Evolutionary conservation across 1,140 invertebrate species (phyloP).

Genomic region (Carcinoscorpius rotundicauda): DNA sequence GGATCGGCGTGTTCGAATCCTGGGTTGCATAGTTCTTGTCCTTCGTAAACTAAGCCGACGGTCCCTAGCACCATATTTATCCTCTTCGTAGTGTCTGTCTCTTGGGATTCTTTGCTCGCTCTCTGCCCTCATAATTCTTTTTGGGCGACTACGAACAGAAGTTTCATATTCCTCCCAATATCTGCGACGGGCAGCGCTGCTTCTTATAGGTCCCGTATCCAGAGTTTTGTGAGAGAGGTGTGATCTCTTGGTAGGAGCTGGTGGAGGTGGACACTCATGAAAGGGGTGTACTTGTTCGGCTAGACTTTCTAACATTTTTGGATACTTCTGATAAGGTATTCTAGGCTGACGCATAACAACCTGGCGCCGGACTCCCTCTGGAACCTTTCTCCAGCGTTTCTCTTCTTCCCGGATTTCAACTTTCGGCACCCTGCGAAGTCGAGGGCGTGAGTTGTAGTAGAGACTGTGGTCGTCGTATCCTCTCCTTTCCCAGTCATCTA

Average conservation of each 20-base stretch:
- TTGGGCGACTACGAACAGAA: constrained; percentile 14
- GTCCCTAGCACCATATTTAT: constrained; percentile 14
- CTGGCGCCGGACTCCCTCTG: constrained; percentile 32
- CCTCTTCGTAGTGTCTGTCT: constrained; percentile 17
- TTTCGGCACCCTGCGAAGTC: neutral
- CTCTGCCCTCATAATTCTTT: constrained; percentile 24
- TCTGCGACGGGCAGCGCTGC: constrained; percentile 36
- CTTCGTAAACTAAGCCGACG: constrained; percentile 10
- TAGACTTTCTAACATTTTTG: constrained; percentile 78
- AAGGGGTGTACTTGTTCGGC: constrained; percentile 53
- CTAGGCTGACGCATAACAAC: constrained; percentile 14
- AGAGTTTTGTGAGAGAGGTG: neutral
- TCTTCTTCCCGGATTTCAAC: neutral
- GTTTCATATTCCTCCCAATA: constrained; percentile 51
- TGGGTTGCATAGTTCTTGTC: constrained; percentile 16
- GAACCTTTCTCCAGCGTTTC: neutral
- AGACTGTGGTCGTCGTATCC: neutral
- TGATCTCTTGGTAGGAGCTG: neutral
- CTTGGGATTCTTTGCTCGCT: constrained; percentile 30
- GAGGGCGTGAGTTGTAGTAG: constrained; percentile 1
- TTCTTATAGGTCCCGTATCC: neutral
- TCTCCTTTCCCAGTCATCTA: neutral
- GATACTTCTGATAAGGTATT: constrained; percentile 62
- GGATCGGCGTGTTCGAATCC: constrained; percentile 18
- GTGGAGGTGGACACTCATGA: neutral